Percentiles rank a stretch among this genome's conserved stretches.
phyloP scores from a whole-genome alignment of 2,888 invertebrate species.

The Drosophila vallismaia region DNA sequence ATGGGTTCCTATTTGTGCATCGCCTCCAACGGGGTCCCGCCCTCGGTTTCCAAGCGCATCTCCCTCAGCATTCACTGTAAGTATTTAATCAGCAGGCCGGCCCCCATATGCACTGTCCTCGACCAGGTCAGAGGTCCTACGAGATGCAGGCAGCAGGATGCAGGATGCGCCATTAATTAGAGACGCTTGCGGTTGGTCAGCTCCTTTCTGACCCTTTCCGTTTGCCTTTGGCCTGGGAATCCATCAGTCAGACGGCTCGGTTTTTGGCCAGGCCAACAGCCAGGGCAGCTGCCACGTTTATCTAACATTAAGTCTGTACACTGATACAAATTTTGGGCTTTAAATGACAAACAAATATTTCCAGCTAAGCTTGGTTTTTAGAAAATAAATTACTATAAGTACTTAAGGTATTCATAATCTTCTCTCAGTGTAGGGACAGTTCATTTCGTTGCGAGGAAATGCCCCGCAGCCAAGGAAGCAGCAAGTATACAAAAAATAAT shows the following conservation, averaged over 20 bases:
- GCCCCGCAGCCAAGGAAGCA: conserved; percentile 32
- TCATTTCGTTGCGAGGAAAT: conserved; percentile 18
- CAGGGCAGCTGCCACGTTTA: conserved; percentile 61
- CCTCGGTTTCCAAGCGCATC: conserved; percentile 94
- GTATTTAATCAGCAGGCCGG: conserved; percentile 83
- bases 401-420: too few relatives aligned
- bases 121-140: background rate
- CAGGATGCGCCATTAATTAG: conserved; percentile 69
- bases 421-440: background rate
- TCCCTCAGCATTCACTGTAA: conserved; percentile 95
- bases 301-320: conserved; percentile 61
- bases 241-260: conserved; percentile 60
- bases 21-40: conserved; percentile 94
- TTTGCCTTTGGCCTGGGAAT: background rate
- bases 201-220: conserved; percentile 29
- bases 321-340: background rate
- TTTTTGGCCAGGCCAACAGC: conserved; percentile 29
- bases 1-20: conserved; percentile 97
- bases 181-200: conserved; percentile 63
- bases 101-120: background rate
- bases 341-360: background rate
- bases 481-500: conserved; percentile 4
- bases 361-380: too few relatives aligned
- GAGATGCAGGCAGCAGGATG: background rate
- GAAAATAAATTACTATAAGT: too few relatives aligned